phyloP scores from a whole-genome alignment of 2,888 invertebrate genomes.

The Clistopyga incitator region DNA sequence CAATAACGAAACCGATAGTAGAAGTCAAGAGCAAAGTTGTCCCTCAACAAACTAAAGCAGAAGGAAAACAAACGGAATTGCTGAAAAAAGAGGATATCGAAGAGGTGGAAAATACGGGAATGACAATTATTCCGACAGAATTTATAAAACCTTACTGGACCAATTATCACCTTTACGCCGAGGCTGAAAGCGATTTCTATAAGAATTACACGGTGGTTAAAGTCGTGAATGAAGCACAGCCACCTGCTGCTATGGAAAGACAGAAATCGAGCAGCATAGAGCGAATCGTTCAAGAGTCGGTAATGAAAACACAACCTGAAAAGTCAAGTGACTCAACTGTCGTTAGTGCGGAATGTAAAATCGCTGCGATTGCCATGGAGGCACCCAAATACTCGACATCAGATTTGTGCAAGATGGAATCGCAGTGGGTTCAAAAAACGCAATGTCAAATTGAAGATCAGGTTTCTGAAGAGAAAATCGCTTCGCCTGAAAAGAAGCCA shows the following conservation, averaged over 20 bases:
- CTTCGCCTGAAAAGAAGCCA: constrained; percentile 2
- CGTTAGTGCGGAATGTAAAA: constrained; percentile 54
- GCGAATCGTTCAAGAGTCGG: constrained; percentile 77
- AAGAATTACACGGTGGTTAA: constrained; percentile 75
- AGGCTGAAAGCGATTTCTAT: constrained; percentile 79
- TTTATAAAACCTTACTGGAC: constrained; percentile 76
- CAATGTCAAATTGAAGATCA: constrained; percentile 33
- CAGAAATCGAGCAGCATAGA: constrained; percentile 73
- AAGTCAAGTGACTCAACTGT: constrained; percentile 31
- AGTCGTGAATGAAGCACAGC: constrained; percentile 71
- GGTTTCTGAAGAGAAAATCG: constrained; percentile 13
- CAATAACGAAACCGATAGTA: constrained; percentile 28
- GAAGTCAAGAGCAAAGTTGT: constrained; percentile 1
- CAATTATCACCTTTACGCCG: constrained; percentile 75
- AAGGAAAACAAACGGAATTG: neutral
- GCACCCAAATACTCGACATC: constrained; percentile 70
- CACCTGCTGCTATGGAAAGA: constrained; percentile 56
- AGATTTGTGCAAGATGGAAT: constrained; percentile 69
- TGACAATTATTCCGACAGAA: constrained; percentile 46
- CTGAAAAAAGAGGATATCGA: constrained; percentile 2
- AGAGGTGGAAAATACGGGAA: constrained; percentile 4
- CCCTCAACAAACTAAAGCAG: neutral
- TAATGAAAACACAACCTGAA: constrained; percentile 72
- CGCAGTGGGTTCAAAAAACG: constrained; percentile 69
- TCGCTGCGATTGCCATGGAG: constrained; percentile 68